Evolutionary conservation across 2,113 vertebrate species (phyloP), one percentile per base, ranked within the genome.

Genomic region (Oncorhynchus mykiss): DNA sequence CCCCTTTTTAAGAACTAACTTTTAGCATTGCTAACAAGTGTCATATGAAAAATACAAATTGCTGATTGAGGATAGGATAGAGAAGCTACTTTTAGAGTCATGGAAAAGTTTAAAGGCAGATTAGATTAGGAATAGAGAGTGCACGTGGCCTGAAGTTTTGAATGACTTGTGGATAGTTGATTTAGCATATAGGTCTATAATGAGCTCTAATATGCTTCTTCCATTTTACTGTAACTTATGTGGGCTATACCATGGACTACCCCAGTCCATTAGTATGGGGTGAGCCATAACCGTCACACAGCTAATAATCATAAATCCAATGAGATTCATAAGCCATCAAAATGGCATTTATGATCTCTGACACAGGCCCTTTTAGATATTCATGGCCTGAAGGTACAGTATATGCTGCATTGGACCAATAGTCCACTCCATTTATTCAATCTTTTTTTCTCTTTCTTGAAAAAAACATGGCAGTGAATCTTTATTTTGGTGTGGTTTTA

Each of bases 221-320:
- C 88, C 88, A 77, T 77, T 71, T 60, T 71, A 73, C 65, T 73
- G 27, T 75, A 73, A 45, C 84, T 79, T 79, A 85, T 45, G 39
- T 39, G 39, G 39, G 39, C 39, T 45, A 45, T 45, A 45, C 39
- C 8, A 45, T 45, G 9, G 9, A 45, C 39, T 11, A 45, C 2
- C 39, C 39, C 39, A 45, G 39, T 45, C 39, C 39, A 39, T 39
- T 39, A 39, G 39, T 39, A 9, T 39, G 8, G 39, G 39, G 39
- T 39, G 39, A 39, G 39, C 8, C 39, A 39, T 88, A 82, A 84
- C 80, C 86, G 85, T 39, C 39, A 45, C 39, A 74, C 80, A 85
- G 85, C 90, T 90, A 90, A 91, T 91, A 90, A 86, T 83, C 80
- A 88, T 91, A 89, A 91, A 89, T 92, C 89, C 87, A 78, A 45